These are phyloP conservation scores for Gasteruption jaculator DNA, from an alignment of 2,888 invertebrate genomes.

Conservation along the genomic window DNA sequence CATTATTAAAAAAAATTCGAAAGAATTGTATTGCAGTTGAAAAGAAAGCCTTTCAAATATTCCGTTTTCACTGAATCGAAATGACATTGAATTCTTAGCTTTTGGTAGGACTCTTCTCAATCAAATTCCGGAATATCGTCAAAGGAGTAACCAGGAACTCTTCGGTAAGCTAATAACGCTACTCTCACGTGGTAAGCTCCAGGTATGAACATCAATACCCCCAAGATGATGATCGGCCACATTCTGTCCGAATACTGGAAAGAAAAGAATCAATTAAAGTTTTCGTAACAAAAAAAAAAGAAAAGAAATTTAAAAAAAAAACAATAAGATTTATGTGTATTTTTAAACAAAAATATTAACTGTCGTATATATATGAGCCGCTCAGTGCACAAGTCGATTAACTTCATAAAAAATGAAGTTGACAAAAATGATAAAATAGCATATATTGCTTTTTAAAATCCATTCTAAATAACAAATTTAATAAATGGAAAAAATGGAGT, in stretches of 20 bases:
- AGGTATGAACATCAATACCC: conserved; percentile 85
- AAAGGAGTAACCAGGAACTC: conserved; percentile 80
- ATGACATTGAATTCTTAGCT: conserved; percentile 14
- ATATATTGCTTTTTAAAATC: too few relatives aligned
- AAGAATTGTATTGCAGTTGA: too few relatives aligned
- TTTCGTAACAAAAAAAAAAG: not conserved
- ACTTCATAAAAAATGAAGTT: too few relatives aligned
- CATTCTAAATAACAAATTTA: too few relatives aligned
- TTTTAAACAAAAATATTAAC: not conserved
- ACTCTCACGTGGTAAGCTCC: conserved; percentile 88
- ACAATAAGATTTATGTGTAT: not conserved
- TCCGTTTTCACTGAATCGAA: conserved; percentile 5
- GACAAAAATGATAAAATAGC: too few relatives aligned
- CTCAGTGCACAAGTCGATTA: too few relatives aligned
- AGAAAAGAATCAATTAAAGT: conserved; percentile 15
- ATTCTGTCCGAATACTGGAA: conserved; percentile 76
- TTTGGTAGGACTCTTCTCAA: conserved; percentile 45
- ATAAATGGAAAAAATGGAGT: too few relatives aligned
- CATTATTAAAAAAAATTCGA: too few relatives aligned
- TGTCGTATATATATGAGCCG: too few relatives aligned
- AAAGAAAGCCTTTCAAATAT: not conserved
- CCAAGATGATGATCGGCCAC: conserved; percentile 86
- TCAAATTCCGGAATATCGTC: conserved; percentile 88
- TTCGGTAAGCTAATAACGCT: conserved; percentile 79
- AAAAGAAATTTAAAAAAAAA: conserved; percentile 7